Evolutionary conservation across 2,888 invertebrate genomes (phyloP), one percentile per base, ranked within the genome.

Genomic region (Synergus umbraculus): DNA sequence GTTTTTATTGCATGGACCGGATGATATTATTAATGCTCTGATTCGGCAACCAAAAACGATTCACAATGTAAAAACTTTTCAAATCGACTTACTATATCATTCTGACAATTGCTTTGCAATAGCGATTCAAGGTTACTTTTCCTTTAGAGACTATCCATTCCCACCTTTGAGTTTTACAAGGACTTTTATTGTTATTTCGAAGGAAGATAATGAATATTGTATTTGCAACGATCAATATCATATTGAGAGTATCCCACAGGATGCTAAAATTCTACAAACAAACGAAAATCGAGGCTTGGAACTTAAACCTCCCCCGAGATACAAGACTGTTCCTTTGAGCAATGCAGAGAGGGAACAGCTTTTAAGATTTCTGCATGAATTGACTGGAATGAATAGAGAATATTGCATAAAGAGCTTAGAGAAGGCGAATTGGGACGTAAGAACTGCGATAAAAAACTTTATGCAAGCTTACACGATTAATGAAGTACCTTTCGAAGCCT

Each of bases 141-240:
- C 83, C 3, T 92, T 89, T 76, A 87, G 88, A 77, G 88, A 90
- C n/a, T 83, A 85, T 58, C 80, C 86, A 1, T 84, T 85, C 43
- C 84, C 87, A 0, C 88, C 91, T 0, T 83, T 91, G 79, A 85
- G 88, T 44, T 91, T 91, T 67, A 88, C 88, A 65, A 86, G 91
- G 49, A 91, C 91, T 4, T 88, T 92, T 18, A 87, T 92, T 15
- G 83, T 92, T 10, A 83, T 86, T 18, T 88, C 87, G 4, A 89
- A 88, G 65, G 91, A 90, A 29, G 92, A 92, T 46, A 86, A 90
- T 76, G 91, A 92, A 81, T 92, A 89, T 80, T 88, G 90, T 49
- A 92, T 92, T 44, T 84, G 86, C 3, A 92, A 92, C 80, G 92
- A 92, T 85, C 89, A 91, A 78, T 92, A 89, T 84, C 90, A 91